Evolutionary conservation across 2,888 invertebrate species (phyloP).

Genomic region (Fissipunctia ypsillon): DNA sequence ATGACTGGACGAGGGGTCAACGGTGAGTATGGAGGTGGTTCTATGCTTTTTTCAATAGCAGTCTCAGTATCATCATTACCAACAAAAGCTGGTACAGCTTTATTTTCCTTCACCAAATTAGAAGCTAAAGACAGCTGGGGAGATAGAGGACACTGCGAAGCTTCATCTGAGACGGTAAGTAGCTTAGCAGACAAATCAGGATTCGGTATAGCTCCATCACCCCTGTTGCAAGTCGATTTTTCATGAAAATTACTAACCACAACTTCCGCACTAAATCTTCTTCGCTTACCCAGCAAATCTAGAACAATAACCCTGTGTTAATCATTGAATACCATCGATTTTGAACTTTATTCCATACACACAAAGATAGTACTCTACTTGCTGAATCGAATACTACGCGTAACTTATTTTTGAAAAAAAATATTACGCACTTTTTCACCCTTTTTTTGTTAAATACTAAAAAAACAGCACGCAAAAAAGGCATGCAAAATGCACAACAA

Average conservation of each 20-base stretch:
- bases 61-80: background rate
- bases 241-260: background rate
- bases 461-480: background rate
- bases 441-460: no score
- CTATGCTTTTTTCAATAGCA: conserved; percentile 2
- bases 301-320: background rate
- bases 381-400: no score
- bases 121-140: background rate
- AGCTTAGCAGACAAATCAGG: background rate
- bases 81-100: background rate
- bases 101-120: conserved; percentile 1
- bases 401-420: no score
- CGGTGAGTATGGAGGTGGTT: conserved; percentile 3
- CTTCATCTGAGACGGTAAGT: background rate
- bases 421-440: no score
- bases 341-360: no score
- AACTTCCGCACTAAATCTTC: background rate
- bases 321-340: no score
- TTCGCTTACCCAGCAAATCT: background rate
- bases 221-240: background rate
- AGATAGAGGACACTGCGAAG: background rate
- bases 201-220: background rate
- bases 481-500: background rate
- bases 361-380: no score
- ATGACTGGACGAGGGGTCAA: background rate